phyloP scores from a whole-genome alignment of 1,140 invertebrate species.

The Drosophila repletoides region DNA sequence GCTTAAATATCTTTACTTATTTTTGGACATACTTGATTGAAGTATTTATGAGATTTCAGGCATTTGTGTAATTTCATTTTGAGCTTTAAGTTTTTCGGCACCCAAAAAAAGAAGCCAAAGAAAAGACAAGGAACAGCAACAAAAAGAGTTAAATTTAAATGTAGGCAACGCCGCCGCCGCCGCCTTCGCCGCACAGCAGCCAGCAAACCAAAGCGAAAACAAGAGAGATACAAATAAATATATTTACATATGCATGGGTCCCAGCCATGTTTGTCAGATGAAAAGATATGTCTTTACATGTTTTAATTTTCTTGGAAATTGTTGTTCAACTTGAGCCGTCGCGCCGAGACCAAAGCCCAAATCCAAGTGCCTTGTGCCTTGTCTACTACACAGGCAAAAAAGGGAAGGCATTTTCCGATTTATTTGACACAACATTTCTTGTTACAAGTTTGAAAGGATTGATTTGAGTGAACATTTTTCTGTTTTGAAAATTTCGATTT shows the following conservation, averaged over 20 bases:
- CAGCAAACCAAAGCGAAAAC: slow-evolving; percentile 9
- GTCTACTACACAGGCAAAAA: neutral
- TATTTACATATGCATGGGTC: slow-evolving; percentile 50
- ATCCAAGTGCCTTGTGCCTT: slow-evolving; percentile 15
- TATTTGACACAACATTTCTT: too few relatives aligned
- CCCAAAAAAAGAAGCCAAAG: slow-evolving; percentile 23
- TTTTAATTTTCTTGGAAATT: slow-evolving; percentile 81
- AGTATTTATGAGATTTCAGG: slow-evolving; percentile 80
- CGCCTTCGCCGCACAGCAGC: too few relatives aligned
- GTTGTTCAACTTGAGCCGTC: slow-evolving; percentile 67
- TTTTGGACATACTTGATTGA: slow-evolving; percentile 80
- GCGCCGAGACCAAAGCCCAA: slow-evolving; percentile 37
- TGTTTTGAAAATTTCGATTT: too few relatives aligned
- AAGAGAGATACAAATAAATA: slow-evolving; percentile 36
- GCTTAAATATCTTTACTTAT: slow-evolving; percentile 80
- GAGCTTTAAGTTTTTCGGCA: slow-evolving; percentile 58
- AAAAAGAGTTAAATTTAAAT: slow-evolving; percentile 38
- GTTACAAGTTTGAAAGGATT: too few relatives aligned
- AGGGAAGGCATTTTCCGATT: slow-evolving; percentile 2
- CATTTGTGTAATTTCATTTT: slow-evolving; percentile 76
- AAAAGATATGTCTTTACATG: slow-evolving; percentile 80
- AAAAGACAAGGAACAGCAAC: slow-evolving; percentile 14
- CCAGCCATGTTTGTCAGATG: slow-evolving; percentile 74
- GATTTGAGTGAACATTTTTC: too few relatives aligned
- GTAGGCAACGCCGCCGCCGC: too few relatives aligned